Evolutionary conservation across 2,888 invertebrate genomes (phyloP), one percentile per base, ranked within the genome.

Genomic region (Metacarcinus magister): DNA sequence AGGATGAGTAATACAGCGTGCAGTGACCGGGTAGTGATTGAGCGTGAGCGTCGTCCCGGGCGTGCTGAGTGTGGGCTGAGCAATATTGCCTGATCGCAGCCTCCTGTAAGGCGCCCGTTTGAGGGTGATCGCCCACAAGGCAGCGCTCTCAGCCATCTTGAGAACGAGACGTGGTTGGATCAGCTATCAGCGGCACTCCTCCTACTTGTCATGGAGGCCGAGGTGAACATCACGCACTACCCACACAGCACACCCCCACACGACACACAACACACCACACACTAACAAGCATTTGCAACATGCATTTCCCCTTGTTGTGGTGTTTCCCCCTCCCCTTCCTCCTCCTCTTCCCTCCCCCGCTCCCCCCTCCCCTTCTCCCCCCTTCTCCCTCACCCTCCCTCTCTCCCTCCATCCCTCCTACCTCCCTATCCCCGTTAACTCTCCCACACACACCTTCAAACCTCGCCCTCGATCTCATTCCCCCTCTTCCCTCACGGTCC

Each of bases 131-230:
- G 82, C 97, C 97, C 48, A 96, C 97, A 94, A 95, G 96, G 32
- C 95, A 95, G 44, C 93, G 97, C 43, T 97, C 39, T 96, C 97
- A 19, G 96, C 95, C 44, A 97, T 97, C 28, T 95, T 97, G 23
- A 96, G 97, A 97, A 91, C 97, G 95, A 28, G 97, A 97, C 89
- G 97, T 97, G n/a, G 8, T 91, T 97, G 39, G 97, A n/a, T n/a
- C n/a, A 97, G 54, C 97, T 97, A 16, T n/a, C 97, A 97, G 94
- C 94, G 97, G 43, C 97, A 97, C n/a, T n/a, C n/a, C n/a, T n/a
- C 94, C 97, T 97, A 16, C 96, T 97, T 87, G 97, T 97, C 39
- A 97, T 97, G 95, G 97, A 97, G 89, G 97, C 97, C 75, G 97
- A 97, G 96, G 97, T 97, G 93, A 67, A 54, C 39, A 32, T n/a